Conservation (phyloP, 1,140 invertebrate genomes). For the Drosophila navojoa region DNA sequence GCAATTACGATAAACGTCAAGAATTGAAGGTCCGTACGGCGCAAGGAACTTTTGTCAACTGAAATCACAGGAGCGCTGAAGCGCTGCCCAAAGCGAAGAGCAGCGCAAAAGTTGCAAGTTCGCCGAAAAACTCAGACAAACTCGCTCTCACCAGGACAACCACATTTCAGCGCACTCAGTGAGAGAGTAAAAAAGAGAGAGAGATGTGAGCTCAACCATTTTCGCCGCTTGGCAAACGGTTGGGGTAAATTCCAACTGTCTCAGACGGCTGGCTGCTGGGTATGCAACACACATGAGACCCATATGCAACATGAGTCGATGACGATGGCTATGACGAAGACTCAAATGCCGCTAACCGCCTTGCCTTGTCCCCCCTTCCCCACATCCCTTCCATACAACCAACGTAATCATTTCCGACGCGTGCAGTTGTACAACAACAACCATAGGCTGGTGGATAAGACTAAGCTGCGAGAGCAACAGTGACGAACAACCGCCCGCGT, state of each 20-base stretch:
- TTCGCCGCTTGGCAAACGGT: constrained; percentile 25
- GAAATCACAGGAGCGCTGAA: constrained; percentile 55
- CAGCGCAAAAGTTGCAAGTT: constrained; percentile 18
- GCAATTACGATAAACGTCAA: constrained; percentile 30
- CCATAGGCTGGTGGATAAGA: constrained; percentile 60
- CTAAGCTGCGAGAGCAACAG: not conserved
- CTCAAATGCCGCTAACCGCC: constrained; percentile 15
- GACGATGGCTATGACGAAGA: constrained; percentile 45
- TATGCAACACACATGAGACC: constrained; percentile 73
- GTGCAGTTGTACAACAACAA: constrained; percentile 66
- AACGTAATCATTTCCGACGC: constrained; percentile 74
- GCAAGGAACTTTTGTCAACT: constrained; percentile 76
- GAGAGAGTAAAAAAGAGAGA: constrained; percentile 3
- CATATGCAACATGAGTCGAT: constrained; percentile 71
- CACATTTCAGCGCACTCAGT: constrained; percentile 6
- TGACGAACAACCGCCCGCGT: constrained; percentile 31
- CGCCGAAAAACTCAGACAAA: constrained; percentile 7
- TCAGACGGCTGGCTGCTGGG: constrained; percentile 39
- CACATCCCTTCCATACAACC: constrained; percentile 4
- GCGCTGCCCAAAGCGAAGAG: constrained; percentile 36
- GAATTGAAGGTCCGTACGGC: constrained; percentile 44
- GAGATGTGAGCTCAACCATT: constrained; percentile 21
- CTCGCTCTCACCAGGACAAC: constrained; percentile 45
- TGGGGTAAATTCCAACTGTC: constrained; percentile 18
- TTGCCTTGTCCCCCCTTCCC: not conserved